These are phyloP conservation scores for Papilio gigon DNA, from an alignment of 2,888 invertebrate genomes.

Conservation along the genomic window DNA sequence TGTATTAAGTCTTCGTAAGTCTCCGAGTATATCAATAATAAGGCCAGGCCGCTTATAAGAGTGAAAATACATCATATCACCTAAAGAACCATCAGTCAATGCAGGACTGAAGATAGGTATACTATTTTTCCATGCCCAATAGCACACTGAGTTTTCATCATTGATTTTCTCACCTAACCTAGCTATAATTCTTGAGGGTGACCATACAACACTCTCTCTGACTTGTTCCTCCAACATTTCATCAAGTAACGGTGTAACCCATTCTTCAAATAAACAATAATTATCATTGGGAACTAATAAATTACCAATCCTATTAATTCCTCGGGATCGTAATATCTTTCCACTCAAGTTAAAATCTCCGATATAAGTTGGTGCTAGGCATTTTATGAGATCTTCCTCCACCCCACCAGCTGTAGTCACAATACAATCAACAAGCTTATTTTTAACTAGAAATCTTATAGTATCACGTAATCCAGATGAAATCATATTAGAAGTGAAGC, in stretches of 20 bases:
- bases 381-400: conserved; percentile 99
- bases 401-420: conserved; percentile 99
- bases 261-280: conserved; percentile 98
- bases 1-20: conserved; percentile 93
- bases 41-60: conserved; percentile 96
- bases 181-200: conserved; percentile 85
- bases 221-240: conserved; percentile 95
- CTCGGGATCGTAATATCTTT: conserved; percentile 89
- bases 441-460: conserved; percentile 86
- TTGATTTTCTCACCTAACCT: conserved; percentile 95
- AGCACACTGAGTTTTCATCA: conserved; percentile 95
- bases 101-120: conserved; percentile 99
- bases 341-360: conserved; percentile 95
- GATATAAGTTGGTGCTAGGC: conserved; percentile 95
- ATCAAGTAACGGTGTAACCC: conserved; percentile 96
- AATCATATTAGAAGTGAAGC: conserved; percentile 98
- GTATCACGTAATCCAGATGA: conserved; percentile 97
- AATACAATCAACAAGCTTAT: conserved; percentile 94
- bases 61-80: conserved; percentile 99
- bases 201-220: conserved; percentile 89
- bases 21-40: conserved; percentile 95
- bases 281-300: conserved; percentile 98
- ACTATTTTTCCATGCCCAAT: conserved; percentile 97
- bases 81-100: conserved; percentile 97
- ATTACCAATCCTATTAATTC: conserved; percentile 94